Base-by-base conservation (phyloP, 30 jellyfish, hydroid and myxozoan species). In the Aurelia aurita complex sp. Pacific region DNA sequence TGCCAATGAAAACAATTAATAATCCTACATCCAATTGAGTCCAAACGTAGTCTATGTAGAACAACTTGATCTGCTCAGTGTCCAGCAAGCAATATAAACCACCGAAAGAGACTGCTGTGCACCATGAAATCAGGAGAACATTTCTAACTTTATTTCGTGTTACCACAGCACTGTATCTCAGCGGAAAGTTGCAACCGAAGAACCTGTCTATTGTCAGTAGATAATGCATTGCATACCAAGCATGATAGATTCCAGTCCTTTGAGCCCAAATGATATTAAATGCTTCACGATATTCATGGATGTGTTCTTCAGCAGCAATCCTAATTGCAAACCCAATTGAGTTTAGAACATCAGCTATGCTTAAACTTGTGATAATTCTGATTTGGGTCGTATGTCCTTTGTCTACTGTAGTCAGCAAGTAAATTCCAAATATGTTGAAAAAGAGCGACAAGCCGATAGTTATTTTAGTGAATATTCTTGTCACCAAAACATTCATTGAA, bases 161-260 rank as follows among this genome's bases (percentile, higher is more conserved):
- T 61, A 61, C 36, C 70, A 23, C 12, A 6, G 70, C 70, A 5
- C 36, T 61, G 34, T 61, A 61, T 61, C 70, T 10, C 8, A 61
- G 36, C 4, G 70, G 70, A 23, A 61, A 61, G 36, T 61, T 61
- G 70, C 70, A 61, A n/a, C 70, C 70, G 14, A 61, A n/a, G 70
- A 61, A 61, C 13, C 70, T 61, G 70, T 61, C 70, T 23, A 61
- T 61, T 61, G 70, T 61, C 70, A 61, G 36, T 61, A 61, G 14
- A 23, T 17, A 61, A 11, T 61, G 36, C 70, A 61, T 61, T 61
- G 70, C 32, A 23, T 61, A 61, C 70, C 70, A 61, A 61, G 36
- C 40, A 61, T 61, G 70, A 61, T 61, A 61, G 32, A 61, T 61
- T 4, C 70, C 36, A 2, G 70, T 23, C 13, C 70, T 13, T n/a